A percentile compares a stretch with the other conserved stretches of the same genome.
Evolutionary conservation across 2,888 invertebrate species (phyloP).

Genomic region (Seladonia tumulorum): DNA sequence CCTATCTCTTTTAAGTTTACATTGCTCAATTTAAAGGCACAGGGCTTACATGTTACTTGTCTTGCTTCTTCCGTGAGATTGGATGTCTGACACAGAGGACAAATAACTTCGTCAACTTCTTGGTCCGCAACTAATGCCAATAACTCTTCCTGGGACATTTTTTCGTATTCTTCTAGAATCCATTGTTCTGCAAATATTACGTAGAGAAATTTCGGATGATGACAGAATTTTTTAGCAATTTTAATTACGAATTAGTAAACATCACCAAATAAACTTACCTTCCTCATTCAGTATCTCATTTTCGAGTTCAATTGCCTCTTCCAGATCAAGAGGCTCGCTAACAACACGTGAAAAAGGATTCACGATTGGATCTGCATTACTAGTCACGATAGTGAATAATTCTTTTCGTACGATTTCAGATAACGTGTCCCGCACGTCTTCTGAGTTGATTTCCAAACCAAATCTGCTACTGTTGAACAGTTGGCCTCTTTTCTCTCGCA

Average conservation of each 20-base stretch:
- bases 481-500: constrained; percentile 77
- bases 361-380: constrained; percentile 40
- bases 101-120: constrained; percentile 77
- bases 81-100: constrained; percentile 82
- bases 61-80: constrained; percentile 66
- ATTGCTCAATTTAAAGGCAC: constrained; percentile 74
- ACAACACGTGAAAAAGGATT: constrained; percentile 37
- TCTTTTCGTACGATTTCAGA: constrained; percentile 78
- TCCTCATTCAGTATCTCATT: constrained; percentile 75
- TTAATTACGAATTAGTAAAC: neutral
- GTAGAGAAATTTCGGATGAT: neutral
- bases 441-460: constrained; percentile 62
- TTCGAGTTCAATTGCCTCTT: constrained; percentile 76
- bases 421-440: constrained; percentile 71
- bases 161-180: constrained; percentile 81
- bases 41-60: constrained; percentile 75
- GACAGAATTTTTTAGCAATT: neutral
- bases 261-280: constrained; percentile 68
- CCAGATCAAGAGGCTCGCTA: constrained; percentile 64
- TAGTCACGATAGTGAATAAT: constrained; percentile 72
- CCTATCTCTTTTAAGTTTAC: constrained; percentile 72
- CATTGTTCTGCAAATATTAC: constrained; percentile 75
- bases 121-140: constrained; percentile 74
- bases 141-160: constrained; percentile 75
- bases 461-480: constrained; percentile 76